phyloP scores from a whole-genome alignment of 2,797 vertebrate species.

The Vultur gryphus region DNA sequence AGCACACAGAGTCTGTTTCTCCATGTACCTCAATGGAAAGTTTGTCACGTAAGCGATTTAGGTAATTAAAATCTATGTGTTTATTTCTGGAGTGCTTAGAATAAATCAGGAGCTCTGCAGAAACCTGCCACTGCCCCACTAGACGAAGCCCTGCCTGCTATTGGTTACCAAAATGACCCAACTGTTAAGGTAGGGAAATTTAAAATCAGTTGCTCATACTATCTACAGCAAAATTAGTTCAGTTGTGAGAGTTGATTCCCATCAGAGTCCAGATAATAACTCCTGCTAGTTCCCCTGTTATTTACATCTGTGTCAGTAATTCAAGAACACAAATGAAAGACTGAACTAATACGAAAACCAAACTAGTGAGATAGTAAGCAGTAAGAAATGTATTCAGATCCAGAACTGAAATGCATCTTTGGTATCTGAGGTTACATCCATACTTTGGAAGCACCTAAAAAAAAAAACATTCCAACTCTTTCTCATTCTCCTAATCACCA shows the following conservation, averaged over 20 bases:
- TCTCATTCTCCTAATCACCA: neutral
- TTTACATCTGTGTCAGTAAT: neutral
- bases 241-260: neutral
- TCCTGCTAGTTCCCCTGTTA: neutral
- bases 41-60: neutral
- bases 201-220: neutral
- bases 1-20: neutral
- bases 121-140: neutral
- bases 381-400: neutral
- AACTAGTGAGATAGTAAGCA: neutral
- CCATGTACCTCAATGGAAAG: neutral
- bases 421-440: neutral
- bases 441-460: neutral
- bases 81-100: neutral
- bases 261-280: neutral
- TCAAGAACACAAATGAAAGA: neutral
- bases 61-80: neutral
- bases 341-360: neutral
- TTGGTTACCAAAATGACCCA: neutral
- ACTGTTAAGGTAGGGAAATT: neutral
- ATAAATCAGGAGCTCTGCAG: neutral
- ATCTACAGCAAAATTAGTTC: neutral
- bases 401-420: neutral
- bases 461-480: neutral
- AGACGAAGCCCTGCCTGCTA: neutral